Evolutionary conservation across 1,140 invertebrate genomes (phyloP), one percentile per base, ranked within the genome.

Genomic region (Bombus polaris): DNA sequence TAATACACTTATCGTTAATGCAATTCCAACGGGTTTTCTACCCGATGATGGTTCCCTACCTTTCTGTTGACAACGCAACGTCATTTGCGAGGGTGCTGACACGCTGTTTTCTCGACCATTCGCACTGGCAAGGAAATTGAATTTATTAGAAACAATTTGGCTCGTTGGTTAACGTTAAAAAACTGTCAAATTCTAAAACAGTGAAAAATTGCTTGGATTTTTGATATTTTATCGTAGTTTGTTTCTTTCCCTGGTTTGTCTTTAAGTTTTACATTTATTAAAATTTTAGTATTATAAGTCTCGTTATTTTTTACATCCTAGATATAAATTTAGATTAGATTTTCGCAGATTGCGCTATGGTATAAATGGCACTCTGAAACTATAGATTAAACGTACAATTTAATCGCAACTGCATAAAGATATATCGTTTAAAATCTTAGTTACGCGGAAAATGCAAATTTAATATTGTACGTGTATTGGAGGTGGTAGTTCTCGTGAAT

Each of bases 1-100:
- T 93, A 93, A 91, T 93, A 88, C 92, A 91, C 83, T 93, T 93
- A 93, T 93, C 92, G 89, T 87, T 94, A 93, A 94, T 93, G 89
- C 83, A 90, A 94, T 94, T 94, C 89, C 82, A 73, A 70, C 82
- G 86, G 90, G 91, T 91, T 93, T 92, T 92, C 91, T 53, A 92
- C 66, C 88, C 90, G 88, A 91, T 87, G 92, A 91, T 89, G 91
- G 87, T 75, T 91, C 53, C 89, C 47, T 53, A 22, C 47, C 47
- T 53, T 53, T 53, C 47, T 53, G 87, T 92, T 90, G 86, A 87
- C 90, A 87, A 92, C 89, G 89, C 91, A 91, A 93, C 75, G 90
- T 91, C 91, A 87, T 93, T 90, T 93, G 86, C 90, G 85, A 87
- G 87, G 68, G 87, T 80, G 76, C 86, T 85, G 85, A 53, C 47